Base-by-base conservation (phyloP, 2,113 vertebrate genomes). In the Ia io region DNA sequence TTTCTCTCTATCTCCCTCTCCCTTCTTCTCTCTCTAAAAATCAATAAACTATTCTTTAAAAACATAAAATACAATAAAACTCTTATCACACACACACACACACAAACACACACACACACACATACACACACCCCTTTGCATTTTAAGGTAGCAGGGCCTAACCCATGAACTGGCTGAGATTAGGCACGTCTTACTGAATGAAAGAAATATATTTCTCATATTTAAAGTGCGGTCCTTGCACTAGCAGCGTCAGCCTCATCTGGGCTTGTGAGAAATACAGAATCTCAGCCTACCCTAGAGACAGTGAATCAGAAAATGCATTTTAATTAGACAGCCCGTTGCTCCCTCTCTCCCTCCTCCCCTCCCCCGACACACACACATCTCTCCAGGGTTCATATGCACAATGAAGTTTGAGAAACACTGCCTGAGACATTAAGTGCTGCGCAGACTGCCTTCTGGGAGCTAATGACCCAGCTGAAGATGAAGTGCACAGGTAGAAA, bases 101-200 rank as follows among this genome's bases (percentile, higher is more conserved):
- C 80, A 88, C 2, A 53, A 5, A 77, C 32, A 85, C 49, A 78
- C 25, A 83, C 44, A 49, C 76, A 51, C 32, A 49, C 76, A 53
- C 70, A 42, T 5, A 74, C 28, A 47, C 16, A 32, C 25, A 32
- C 28, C 1, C 18, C 13, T 69, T 76, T 84, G 32, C 67, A 47
- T 86, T 80, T 86, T 95, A 90, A 78, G 47, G 44, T 63, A 20
- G 32, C 28, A 76, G 42, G 37, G 42, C 76, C 18, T 32, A 40
- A 56, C 20, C 70, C 40, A 44, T 28, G 78, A 65, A 61, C 18
- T 76, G 67, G 17, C n/a, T 20, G 17, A 70, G 73, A 73, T 10
- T 9, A 40, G 18, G 18, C 44, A 67, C 6, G n/a, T 53, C 25
- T 71, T 53, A 51, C 32, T 73, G 18, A 96, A 53, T 37, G 42